Evolutionary conservation across 2,888 invertebrate genomes (phyloP), one percentile per base, ranked within the genome.

Genomic region (Hypena proboscidalis): DNA sequence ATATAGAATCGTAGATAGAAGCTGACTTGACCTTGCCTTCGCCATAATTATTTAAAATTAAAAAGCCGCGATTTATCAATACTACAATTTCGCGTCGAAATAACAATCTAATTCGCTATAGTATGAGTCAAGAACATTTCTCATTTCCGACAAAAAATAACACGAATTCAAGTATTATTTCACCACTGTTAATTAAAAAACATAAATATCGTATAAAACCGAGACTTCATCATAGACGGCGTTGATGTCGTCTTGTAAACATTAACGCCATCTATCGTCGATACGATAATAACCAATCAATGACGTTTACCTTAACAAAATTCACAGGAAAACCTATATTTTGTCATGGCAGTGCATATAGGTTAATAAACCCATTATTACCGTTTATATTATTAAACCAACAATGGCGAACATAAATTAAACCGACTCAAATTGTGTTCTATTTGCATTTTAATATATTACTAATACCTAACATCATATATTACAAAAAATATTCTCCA

Each of bases 401-500:
- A n/a, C n/a, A n/a, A n/a, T n/a, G n/a, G n/a, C n/a, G n/a, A n/a
- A n/a, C n/a, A n/a, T n/a, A n/a, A n/a, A n/a, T n/a, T n/a, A n/a
- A n/a, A n/a, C n/a, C n/a, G n/a, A n/a, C n/a, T n/a, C n/a, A 21
- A 19, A 35, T 15, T 32, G 33, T 37, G 36, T 41, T 27, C 29
- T 30, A 35, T 36, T 17, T 27, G 22, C 10, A 10, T 34, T 8
- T 37, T 20, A 34, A 45, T 45, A 50, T 37, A 37, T 19, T 44
- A 41, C 35, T 42, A 42, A 31, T 13, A 20, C 25, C 22, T 40
- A 41, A 36, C 17, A 20, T 36, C 34, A 15, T 45, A 38, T 34
- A 31, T 45, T 41, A 50, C 33, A 45, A 45, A 50, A 39, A 45
- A 41, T 41, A 38, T 26, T 25, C 37, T 41, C 25, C 10, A 23